Percentiles rank a stretch among this genome's conserved stretches.
Conservation (phyloP, 2,797 vertebrate genomes). For the Emydoidea blandingii region DNA sequence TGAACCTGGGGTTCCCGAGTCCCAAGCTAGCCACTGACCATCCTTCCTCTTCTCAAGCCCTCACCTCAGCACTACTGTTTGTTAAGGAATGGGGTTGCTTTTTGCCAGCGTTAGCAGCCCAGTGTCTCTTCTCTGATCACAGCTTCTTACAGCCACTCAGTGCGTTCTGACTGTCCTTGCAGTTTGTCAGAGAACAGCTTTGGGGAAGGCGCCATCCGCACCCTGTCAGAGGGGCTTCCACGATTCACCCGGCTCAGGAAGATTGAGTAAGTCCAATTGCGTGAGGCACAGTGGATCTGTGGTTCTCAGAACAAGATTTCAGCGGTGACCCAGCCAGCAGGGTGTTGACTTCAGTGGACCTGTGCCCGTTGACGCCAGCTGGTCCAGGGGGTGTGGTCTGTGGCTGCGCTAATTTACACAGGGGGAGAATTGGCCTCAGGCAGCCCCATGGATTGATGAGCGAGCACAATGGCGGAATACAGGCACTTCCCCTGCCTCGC, state of each 20-base stretch:
- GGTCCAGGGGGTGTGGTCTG: too few species aligned
- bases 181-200: conserved; percentile 89
- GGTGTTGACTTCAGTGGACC: background rate
- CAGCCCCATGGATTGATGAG: background rate
- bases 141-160: background rate
- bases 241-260: conserved; percentile 80
- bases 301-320: accelerated
- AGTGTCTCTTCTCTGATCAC: background rate
- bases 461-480: background rate
- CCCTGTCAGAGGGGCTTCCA: conserved; percentile 75
- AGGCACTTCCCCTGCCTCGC: background rate
- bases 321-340: accelerated
- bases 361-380: background rate
- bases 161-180: background rate
- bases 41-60: background rate
- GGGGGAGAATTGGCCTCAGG: background rate
- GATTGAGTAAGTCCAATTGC: conserved; percentile 83
- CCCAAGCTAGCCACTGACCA: background rate
- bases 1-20: accelerated
- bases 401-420: background rate
- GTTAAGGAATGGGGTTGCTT: accelerated
- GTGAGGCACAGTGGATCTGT: accelerated
- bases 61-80: background rate
- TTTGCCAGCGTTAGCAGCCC: background rate
- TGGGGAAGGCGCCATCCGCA: conserved; percentile 69